Percentiles rank a stretch among this genome's conserved stretches.
Conservation (phyloP, 1,140 invertebrate genomes). For the Teleogryllus occipitalis region DNA sequence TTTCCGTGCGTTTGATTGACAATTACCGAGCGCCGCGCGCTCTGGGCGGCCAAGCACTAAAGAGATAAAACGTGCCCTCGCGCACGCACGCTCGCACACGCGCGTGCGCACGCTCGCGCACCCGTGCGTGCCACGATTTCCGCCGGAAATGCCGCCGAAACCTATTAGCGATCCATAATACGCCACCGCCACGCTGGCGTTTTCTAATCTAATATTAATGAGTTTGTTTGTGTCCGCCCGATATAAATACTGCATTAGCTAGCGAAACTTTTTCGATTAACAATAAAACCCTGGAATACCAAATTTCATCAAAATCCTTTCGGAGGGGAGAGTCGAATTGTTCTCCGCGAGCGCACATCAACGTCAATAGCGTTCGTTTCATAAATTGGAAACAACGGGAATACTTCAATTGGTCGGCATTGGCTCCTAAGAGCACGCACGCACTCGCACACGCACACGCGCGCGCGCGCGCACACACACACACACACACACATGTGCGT, state of each 20-base stretch:
- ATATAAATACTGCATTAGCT: not conserved
- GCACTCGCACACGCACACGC: too few species aligned
- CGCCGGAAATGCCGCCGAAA: not conserved
- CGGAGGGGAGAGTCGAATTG: not conserved
- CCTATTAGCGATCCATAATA: not conserved
- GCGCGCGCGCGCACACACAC: too few species aligned
- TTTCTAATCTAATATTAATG: constrained; percentile 6
- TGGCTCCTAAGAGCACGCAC: not conserved
- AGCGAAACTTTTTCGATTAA: not conserved
- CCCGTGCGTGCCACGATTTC: not conserved
- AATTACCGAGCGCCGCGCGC: not conserved
- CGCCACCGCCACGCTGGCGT: not conserved
- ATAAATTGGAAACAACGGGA: not conserved
- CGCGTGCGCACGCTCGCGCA: not conserved
- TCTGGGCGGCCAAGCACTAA: too few species aligned
- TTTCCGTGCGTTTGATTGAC: not conserved
- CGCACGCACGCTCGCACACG: too few species aligned
- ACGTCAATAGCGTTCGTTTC: not conserved
- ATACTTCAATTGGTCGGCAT: not conserved
- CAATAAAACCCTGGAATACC: not conserved
- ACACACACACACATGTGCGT: too few species aligned
- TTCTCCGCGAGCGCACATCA: not conserved
- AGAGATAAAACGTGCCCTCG: not conserved
- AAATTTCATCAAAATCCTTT: not conserved
- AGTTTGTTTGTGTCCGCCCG: not conserved